A percentile compares a stretch with the other conserved stretches of the same genome.
phyloP scores from a whole-genome alignment of 2,797 vertebrate species.

The Clamator glandarius region DNA sequence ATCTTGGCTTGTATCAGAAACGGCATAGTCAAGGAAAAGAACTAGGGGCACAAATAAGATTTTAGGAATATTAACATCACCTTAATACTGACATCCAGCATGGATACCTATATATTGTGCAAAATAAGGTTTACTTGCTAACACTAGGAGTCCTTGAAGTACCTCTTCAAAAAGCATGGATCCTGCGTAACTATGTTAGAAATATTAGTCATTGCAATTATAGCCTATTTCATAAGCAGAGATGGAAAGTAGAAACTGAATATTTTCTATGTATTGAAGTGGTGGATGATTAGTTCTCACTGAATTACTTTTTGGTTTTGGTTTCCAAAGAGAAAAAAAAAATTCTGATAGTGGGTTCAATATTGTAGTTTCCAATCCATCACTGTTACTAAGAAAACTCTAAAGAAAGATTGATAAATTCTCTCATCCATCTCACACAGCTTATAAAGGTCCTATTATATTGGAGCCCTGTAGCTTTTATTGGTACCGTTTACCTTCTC shows the following conservation, averaged over 20 bases:
- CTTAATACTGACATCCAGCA: neutral
- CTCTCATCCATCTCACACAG: neutral
- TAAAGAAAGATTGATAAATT: neutral
- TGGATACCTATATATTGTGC: neutral
- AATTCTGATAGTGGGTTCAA: neutral
- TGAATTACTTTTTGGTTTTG: neutral
- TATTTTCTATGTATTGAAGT: neutral
- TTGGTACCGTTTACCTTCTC: neutral
- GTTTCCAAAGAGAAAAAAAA: neutral
- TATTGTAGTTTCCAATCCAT: neutral
- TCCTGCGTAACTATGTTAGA: neutral
- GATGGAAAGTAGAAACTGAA: neutral
- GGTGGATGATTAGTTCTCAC: neutral
- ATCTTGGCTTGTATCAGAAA: too few relatives aligned
- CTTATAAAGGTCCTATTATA: neutral
- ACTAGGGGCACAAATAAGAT: neutral
- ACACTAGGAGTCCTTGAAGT: neutral
- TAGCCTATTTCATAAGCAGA: neutral
- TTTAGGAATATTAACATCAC: neutral
- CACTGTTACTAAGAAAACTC: neutral
- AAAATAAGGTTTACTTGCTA: neutral
- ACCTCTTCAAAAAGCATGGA: neutral
- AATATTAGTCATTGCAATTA: slow-evolving; percentile 8
- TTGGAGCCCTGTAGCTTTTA: neutral
- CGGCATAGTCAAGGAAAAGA: neutral